These are phyloP conservation scores for Drosophila niveifrons DNA, from an alignment of 2,888 invertebrate species.

Conservation along the genomic window DNA sequence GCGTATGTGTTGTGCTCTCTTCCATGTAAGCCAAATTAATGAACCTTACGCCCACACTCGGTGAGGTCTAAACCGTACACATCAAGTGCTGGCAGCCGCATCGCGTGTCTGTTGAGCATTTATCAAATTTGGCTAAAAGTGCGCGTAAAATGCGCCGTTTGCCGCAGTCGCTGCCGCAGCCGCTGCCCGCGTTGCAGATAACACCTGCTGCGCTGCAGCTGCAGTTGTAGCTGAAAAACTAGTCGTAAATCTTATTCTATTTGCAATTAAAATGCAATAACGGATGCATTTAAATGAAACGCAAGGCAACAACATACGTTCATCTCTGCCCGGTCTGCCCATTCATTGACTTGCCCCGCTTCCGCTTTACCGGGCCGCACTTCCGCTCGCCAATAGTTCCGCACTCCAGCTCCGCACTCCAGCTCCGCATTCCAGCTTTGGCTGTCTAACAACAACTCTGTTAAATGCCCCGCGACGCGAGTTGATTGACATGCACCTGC, in stretches of 20 bases:
- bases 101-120: conserved; percentile 67
- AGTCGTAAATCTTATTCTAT: conserved; percentile 64
- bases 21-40: conserved; percentile 52
- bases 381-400: conserved; percentile 54
- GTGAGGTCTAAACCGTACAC: background rate
- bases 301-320: conserved; percentile 16
- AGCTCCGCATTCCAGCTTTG: too few species aligned
- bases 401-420: too few species aligned
- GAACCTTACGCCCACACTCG: conserved; percentile 30
- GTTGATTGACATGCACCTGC: conserved; percentile 69
- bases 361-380: conserved; percentile 33
- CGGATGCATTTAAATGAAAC: conserved; percentile 76
- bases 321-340: conserved; percentile 9
- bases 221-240: background rate
- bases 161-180: background rate
- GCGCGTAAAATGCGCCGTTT: conserved; percentile 57
- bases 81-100: conserved; percentile 3
- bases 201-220: conserved; percentile 57
- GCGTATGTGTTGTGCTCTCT: background rate
- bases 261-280: conserved; percentile 80
- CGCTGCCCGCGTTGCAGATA: conserved; percentile 61
- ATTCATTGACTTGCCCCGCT: conserved; percentile 50
- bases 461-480: conserved; percentile 51
- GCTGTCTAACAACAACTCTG: conserved; percentile 48
- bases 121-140: conserved; percentile 72